A percentile compares a stretch with the other conserved stretches of the same genome.
Evolutionary conservation across 2,113 vertebrate genomes (phyloP).

Genomic region (Nansenia antarctica): DNA sequence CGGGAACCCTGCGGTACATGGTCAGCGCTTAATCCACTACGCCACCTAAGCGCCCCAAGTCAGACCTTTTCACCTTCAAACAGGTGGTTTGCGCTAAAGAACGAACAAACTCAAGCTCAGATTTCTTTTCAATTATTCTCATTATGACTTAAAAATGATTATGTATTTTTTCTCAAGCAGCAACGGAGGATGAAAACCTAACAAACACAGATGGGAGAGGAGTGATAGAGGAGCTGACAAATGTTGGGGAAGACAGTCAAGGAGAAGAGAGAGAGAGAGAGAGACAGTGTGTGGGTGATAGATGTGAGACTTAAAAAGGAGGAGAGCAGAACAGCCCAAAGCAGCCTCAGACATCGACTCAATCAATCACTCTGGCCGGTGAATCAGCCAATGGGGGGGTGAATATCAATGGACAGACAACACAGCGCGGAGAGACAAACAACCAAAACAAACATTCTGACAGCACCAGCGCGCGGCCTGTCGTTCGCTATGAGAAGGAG

Average conservation of each 20-base stretch:
- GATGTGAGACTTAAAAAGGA: constrained; percentile 4
- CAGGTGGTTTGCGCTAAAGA: too few relatives aligned
- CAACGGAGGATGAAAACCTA: too few relatives aligned
- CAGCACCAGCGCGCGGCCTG: neutral
- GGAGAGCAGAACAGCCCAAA: neutral
- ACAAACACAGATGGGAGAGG: neutral
- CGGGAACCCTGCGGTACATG: too few relatives aligned
- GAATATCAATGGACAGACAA: neutral
- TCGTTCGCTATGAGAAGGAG: neutral
- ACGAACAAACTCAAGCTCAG: too few relatives aligned
- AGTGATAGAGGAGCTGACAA: neutral
- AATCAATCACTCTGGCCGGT: neutral
- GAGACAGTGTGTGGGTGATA: neutral
- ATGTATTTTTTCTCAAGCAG: too few relatives aligned
- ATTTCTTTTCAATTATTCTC: too few relatives aligned
- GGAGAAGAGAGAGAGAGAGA: neutral
- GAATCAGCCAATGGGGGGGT: neutral
- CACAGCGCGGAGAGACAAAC: neutral
- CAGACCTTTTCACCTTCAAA: too few relatives aligned
- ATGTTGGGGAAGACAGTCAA: constrained; percentile 10
- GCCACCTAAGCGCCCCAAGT: too few relatives aligned
- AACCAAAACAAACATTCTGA: neutral
- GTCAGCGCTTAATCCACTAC: too few relatives aligned
- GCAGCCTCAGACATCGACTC: neutral
- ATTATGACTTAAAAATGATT: too few relatives aligned